Percentiles rank a stretch among this genome's conserved stretches.
phyloP scores from a whole-genome alignment of 1,140 invertebrate genomes.

The Rhopalosiphum padi region DNA sequence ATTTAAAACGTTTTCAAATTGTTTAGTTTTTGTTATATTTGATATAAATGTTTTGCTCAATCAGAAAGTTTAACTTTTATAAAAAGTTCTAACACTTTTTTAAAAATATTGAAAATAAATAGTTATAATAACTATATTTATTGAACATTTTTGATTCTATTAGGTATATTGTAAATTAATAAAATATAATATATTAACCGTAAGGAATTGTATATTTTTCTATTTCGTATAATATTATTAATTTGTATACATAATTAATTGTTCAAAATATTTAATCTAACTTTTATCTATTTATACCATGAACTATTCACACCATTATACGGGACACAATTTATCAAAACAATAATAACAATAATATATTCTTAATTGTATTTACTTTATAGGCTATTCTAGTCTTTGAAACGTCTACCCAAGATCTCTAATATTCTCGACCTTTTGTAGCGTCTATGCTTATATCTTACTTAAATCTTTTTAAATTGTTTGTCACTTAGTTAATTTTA shows the following conservation, averaged over 20 bases:
- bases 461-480: neutral
- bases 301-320: neutral
- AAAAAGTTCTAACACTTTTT: too few relatives aligned
- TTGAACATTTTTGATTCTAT: neutral
- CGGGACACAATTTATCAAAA: too few relatives aligned
- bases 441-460: neutral
- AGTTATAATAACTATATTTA: neutral
- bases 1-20: too few relatives aligned
- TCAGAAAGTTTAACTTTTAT: too few relatives aligned
- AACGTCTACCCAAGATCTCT: too few relatives aligned
- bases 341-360: neutral
- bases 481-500: neutral
- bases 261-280: neutral
- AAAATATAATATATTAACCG: neutral
- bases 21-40: too few relatives aligned
- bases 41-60: too few relatives aligned
- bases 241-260: neutral
- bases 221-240: neutral
- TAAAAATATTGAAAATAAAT: neutral
- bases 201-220: neutral
- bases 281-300: neutral
- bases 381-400: too few relatives aligned
- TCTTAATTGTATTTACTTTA: neutral
- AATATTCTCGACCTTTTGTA: neutral
- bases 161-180: neutral